These are phyloP conservation scores for Phrynocephalus vlangalii DNA, from an alignment of 2,797 vertebrate species.

Conservation along the genomic window DNA sequence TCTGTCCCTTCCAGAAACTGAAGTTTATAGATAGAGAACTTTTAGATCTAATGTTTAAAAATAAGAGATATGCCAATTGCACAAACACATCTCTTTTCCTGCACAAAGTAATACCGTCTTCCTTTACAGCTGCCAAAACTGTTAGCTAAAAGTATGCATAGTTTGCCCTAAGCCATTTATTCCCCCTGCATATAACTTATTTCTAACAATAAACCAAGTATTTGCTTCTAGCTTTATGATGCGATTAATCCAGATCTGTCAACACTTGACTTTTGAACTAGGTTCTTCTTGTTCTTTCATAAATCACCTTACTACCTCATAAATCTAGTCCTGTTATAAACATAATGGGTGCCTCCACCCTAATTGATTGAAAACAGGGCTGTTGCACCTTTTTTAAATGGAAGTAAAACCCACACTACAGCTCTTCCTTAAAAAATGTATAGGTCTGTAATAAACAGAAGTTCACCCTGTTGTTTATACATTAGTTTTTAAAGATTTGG, in stretches of 20 bases:
- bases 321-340: conserved; percentile 15
- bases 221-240: neutral
- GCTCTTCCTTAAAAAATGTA: neutral
- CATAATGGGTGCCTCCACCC: neutral
- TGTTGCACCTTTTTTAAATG: too few species aligned
- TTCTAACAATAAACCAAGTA: neutral
- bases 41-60: neutral
- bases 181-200: neutral
- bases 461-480: neutral
- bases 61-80: neutral
- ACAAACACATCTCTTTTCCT: neutral
- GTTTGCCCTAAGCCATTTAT: neutral
- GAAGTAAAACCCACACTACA: neutral
- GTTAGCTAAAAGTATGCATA: neutral
- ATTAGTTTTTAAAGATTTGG: neutral
- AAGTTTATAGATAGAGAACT: neutral
- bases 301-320: conserved; percentile 18
- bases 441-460: too few species aligned
- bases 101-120: neutral
- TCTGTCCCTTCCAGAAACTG: neutral
- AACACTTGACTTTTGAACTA: neutral
- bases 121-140: neutral
- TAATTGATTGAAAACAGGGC: neutral
- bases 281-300: conserved; percentile 6
- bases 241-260: conserved; percentile 28